These are phyloP conservation scores for Alloplasta piceator DNA, from an alignment of 2,888 invertebrate species.

Conservation along the genomic window DNA sequence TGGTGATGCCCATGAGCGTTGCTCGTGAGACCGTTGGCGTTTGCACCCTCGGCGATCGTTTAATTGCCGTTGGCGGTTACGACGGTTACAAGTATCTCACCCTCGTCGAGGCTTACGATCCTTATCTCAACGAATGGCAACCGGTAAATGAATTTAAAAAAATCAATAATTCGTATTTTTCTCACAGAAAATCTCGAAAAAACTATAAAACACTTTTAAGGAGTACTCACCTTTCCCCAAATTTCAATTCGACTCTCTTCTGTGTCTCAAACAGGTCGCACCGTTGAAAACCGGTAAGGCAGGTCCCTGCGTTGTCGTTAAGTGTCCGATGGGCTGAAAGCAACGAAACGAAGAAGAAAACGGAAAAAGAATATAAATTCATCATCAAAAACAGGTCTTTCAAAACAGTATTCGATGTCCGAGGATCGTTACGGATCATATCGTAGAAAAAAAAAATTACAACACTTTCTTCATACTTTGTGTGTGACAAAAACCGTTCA, in stretches of 20 bases:
- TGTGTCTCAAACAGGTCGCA: constrained; percentile 85
- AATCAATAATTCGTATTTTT: neutral
- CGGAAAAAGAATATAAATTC: constrained; percentile 6
- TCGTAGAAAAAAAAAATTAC: no score
- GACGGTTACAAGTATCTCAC: constrained; percentile 95
- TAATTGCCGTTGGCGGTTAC: constrained; percentile 95
- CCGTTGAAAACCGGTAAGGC: constrained; percentile 93
- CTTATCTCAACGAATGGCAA: constrained; percentile 91
- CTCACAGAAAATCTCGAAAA: neutral
- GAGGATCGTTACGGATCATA: neutral
- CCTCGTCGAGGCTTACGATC: constrained; percentile 95
- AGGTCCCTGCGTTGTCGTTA: constrained; percentile 92
- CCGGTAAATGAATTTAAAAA: constrained; percentile 82
- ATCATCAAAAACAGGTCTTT: constrained; percentile 3
- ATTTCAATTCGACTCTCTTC: constrained; percentile 1
- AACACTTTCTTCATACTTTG: no score
- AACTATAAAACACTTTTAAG: no score
- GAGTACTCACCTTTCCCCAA: neutral
- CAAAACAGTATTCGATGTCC: neutral
- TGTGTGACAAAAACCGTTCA: neutral
- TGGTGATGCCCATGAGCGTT: constrained; percentile 92
- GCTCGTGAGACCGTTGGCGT: constrained; percentile 96
- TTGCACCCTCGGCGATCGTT: constrained; percentile 92
- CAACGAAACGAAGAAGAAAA: constrained; percentile 3
- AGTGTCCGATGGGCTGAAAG: constrained; percentile 69